Percentiles rank a stretch among this genome's conserved stretches.
Evolutionary conservation across 2,797 vertebrate genomes (phyloP).

Genomic region (Pipistrellus pygmaeus): DNA sequence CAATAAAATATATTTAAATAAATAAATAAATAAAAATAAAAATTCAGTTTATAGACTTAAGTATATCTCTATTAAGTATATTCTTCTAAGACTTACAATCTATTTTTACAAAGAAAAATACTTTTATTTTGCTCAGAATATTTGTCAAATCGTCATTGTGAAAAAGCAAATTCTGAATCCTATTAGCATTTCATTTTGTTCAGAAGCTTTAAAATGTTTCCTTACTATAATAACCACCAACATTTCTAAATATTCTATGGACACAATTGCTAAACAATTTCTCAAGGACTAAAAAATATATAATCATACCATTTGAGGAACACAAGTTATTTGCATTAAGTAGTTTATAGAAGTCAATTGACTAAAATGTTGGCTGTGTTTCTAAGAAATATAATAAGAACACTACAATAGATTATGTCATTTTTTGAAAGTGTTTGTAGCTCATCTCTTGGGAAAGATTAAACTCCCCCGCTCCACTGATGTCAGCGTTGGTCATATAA

Average conservation of each 20-base stretch:
- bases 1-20: too few relatives aligned
- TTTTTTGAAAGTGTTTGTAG: background rate
- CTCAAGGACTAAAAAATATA: conserved; percentile 3
- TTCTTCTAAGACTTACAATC: background rate
- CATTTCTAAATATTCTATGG: background rate
- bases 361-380: background rate
- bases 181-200: conserved; percentile 5
- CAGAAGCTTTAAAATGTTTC: background rate
- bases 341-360: background rate
- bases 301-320: background rate
- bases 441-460: background rate
- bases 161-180: background rate
- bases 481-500: background rate
- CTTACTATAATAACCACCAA: background rate
- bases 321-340: background rate
- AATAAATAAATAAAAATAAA: too few relatives aligned
- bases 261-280: background rate
- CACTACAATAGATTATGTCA: background rate
- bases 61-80: background rate
- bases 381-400: conserved; percentile 21
- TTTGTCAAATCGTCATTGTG: background rate
- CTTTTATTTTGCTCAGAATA: background rate
- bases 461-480: background rate
- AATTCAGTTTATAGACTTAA: background rate
- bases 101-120: background rate